Evolutionary conservation across 1,140 invertebrate genomes (phyloP).

Genomic region (Papilio aristodemus): DNA sequence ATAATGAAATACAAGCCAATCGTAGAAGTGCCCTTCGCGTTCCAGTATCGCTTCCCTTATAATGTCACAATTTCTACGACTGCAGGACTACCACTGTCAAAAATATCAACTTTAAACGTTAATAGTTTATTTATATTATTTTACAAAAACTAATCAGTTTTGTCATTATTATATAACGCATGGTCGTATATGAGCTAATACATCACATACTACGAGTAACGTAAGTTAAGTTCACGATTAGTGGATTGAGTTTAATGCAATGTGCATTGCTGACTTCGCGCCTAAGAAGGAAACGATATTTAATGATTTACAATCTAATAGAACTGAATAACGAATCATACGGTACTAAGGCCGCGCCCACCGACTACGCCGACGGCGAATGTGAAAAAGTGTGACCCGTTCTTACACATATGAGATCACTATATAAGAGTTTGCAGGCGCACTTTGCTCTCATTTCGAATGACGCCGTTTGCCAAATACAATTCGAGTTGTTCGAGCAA

Average conservation of each 20-base stretch:
- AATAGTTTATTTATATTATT: no score
- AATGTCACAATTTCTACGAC: no score
- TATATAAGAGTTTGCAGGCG: conserved; percentile 76
- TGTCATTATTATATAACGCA: not conserved
- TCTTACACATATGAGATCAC: conserved; percentile 78
- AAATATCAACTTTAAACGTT: no score
- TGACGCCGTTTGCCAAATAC: conserved; percentile 72
- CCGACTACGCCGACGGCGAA: conserved; percentile 60
- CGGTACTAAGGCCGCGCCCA: conserved; percentile 63
- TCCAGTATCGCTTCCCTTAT: no score
- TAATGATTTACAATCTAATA: conserved; percentile 37
- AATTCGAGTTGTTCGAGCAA: conserved; percentile 49
- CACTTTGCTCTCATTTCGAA: conserved; percentile 78
- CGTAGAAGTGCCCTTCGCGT: no score
- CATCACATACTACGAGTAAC: not conserved
- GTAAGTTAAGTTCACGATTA: conserved; percentile 25
- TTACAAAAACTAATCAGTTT: not conserved
- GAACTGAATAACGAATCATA: conserved; percentile 38
- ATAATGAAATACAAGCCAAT: no score
- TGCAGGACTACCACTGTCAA: no score
- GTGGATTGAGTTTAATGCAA: conserved; percentile 28
- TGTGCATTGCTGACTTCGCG: conserved; percentile 18
- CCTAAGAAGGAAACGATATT: conserved; percentile 29
- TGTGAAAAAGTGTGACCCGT: conserved; percentile 78
- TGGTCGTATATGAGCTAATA: not conserved